phyloP scores from a whole-genome alignment of 1,140 invertebrate species.

The Adelges cooleyi region DNA sequence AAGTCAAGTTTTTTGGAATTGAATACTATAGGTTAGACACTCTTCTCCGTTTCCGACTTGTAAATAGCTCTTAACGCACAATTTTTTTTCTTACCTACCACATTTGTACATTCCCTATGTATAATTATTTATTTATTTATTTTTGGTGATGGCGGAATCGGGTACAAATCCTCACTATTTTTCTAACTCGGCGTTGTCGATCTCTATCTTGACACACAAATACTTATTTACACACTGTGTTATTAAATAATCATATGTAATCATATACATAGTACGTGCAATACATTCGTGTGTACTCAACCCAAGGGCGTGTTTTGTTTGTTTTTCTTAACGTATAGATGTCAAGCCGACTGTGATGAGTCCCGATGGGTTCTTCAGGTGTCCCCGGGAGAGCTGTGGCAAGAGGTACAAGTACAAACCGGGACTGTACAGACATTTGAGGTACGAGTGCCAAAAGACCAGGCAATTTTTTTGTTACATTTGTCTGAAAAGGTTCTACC shows the following conservation, averaged over 20 bases:
- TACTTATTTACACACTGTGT: too few species aligned
- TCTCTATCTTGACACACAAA: too few species aligned
- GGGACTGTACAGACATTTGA: constrained; percentile 46
- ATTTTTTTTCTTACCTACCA: too few species aligned
- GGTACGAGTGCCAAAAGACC: constrained; percentile 42
- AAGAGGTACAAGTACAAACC: constrained; percentile 43
- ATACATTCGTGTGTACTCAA: too few species aligned
- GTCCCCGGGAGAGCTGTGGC: constrained; percentile 33
- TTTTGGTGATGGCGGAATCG: constrained; percentile 4
- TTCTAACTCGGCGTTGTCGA: too few species aligned
- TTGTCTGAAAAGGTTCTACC: constrained; percentile 42
- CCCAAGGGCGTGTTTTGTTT: not conserved
- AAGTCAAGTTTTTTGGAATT: too few species aligned
- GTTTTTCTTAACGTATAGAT: constrained; percentile 13
- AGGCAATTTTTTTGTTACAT: constrained; percentile 33
- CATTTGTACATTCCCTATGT: not conserved
- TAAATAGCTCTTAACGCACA: too few species aligned
- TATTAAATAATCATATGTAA: too few species aligned
- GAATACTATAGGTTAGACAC: too few species aligned
- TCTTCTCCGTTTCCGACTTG: too few species aligned
- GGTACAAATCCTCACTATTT: not conserved
- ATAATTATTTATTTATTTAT: constrained; percentile 5
- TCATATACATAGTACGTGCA: too few species aligned
- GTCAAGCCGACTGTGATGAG: constrained; percentile 17
- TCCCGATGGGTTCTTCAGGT: constrained; percentile 34